Percentiles rank a stretch among this genome's conserved stretches.
phyloP scores from a whole-genome alignment of 2,113 vertebrate species.

The Mus pahari region DNA sequence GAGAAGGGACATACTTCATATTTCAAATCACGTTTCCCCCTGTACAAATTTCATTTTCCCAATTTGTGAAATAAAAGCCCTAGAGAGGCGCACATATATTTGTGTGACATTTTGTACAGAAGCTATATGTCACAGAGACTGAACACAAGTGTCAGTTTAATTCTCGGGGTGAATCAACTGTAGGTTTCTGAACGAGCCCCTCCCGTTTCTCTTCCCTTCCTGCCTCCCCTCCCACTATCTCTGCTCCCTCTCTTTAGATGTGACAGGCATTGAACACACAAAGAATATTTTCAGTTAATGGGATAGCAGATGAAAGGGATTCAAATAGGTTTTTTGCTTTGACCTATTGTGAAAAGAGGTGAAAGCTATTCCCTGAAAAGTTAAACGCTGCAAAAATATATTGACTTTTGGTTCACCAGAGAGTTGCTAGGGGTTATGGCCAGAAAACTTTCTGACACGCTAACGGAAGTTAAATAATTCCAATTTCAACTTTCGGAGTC shows the following conservation, averaged over 20 bases:
- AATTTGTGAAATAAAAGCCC: not conserved
- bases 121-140: not conserved
- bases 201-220: fast-evolving
- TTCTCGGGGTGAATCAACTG: not conserved
- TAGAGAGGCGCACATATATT: not conserved
- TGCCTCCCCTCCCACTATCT: not conserved
- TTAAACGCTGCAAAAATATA: slow-evolving; percentile 49
- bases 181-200: not conserved
- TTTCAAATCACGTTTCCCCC: not conserved
- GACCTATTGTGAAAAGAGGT: slow-evolving; percentile 39
- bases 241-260: not conserved
- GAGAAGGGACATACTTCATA: not conserved
- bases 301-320: slow-evolving; percentile 34
- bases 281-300: slow-evolving; percentile 28
- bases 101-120: not conserved
- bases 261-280: not conserved
- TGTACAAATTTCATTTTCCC: not conserved
- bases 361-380: slow-evolving; percentile 59
- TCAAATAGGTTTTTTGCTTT: slow-evolving; percentile 41
- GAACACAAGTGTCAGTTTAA: not conserved
- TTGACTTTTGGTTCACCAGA: slow-evolving; percentile 61
- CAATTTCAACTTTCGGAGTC: slow-evolving; percentile 51
- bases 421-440: slow-evolving; percentile 30
- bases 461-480: slow-evolving; percentile 69
- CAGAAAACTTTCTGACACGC: slow-evolving; percentile 38